Percentiles rank a stretch among this genome's conserved stretches.
These are phyloP conservation scores for Plebejus argus DNA, from an alignment of 2,888 invertebrate genomes.

Conservation along the genomic window DNA sequence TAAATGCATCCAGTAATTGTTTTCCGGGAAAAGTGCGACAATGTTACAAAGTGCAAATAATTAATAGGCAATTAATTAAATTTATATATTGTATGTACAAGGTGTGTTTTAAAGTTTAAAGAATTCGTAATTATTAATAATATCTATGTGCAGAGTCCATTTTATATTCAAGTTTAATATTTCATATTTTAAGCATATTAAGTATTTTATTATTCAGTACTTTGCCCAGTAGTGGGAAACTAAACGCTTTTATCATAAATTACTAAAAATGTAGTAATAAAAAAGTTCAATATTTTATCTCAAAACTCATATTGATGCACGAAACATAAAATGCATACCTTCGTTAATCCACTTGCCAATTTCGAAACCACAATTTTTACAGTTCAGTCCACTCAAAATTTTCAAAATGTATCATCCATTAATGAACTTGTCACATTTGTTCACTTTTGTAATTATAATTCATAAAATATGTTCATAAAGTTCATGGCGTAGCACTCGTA, in stretches of 20 bases:
- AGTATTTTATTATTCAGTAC: no score
- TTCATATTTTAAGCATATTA: no score
- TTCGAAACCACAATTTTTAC: background rate
- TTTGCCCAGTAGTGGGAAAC: no score
- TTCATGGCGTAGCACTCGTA: conserved; percentile 33
- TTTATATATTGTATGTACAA: background rate
- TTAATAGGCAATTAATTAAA: background rate
- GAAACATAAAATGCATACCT: conserved; percentile 1
- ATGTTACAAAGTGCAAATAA: background rate
- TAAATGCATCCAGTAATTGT: background rate
- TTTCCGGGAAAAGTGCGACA: background rate
- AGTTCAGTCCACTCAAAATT: background rate
- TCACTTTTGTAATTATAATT: background rate
- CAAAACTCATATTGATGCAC: background rate
- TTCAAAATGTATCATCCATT: background rate
- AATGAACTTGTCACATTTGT: conserved; percentile 16
- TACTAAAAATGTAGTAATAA: no score
- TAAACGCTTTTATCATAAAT: no score
- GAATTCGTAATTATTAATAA: background rate
- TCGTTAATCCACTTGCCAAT: background rate
- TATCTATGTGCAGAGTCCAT: no score
- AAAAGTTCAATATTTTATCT: no score
- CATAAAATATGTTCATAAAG: conserved; percentile 18
- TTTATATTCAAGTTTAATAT: no score
- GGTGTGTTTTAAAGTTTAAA: background rate